phyloP scores from a whole-genome alignment of 2,797 vertebrate species.

The Sebastiscus tertius region DNA sequence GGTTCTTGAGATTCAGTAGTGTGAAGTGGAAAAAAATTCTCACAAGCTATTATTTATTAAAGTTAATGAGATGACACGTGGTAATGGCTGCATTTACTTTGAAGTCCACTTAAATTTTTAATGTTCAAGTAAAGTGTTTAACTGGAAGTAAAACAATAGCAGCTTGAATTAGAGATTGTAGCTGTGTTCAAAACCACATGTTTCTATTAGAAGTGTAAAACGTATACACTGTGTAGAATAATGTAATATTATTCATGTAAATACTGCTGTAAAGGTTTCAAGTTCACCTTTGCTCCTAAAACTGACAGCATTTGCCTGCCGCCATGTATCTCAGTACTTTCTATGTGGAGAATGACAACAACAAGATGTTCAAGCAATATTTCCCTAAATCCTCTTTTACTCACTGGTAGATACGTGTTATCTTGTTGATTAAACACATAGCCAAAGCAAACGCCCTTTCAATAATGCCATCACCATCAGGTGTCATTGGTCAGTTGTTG shows the following conservation, averaged over 20 bases:
- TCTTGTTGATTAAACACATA: constrained; percentile 5
- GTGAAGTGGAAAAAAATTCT: not conserved
- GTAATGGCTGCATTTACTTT: constrained; percentile 19
- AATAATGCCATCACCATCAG: not conserved
- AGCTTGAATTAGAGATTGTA: not conserved
- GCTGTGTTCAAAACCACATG: not conserved
- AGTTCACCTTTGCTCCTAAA: not conserved
- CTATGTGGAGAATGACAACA: no score
- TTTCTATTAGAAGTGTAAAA: not conserved
- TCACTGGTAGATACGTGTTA: not conserved
- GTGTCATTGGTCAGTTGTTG: not conserved
- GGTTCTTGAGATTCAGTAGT: not conserved
- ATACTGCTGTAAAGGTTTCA: not conserved
- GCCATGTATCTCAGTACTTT: no score
- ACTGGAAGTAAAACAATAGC: not conserved
- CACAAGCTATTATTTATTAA: constrained; percentile 15
- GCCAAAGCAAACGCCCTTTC: not conserved
- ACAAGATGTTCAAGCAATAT: not conserved
- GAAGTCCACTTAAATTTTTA: not conserved
- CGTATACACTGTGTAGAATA: not conserved
- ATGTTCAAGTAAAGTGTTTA: constrained; percentile 9
- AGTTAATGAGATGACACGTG: constrained; percentile 16
- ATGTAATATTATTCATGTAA: not conserved
- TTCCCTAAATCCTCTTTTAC: not conserved
- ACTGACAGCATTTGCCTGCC: not conserved